Evolutionary conservation across 2,888 invertebrate species (phyloP), one percentile per base, ranked within the genome.

Genomic region (Hipparchia sbordonii): DNA sequence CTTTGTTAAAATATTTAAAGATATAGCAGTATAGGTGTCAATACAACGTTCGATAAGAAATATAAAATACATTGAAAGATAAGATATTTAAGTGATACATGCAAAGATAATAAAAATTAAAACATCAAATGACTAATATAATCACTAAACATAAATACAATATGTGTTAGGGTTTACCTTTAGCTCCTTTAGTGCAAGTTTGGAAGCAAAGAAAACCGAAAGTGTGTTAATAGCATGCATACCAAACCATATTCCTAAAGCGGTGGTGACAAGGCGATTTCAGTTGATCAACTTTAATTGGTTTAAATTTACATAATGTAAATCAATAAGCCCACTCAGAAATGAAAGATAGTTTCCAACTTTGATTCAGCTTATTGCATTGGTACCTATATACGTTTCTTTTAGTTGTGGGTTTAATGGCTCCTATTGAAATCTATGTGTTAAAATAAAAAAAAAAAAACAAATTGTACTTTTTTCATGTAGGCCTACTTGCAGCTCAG

Each of bases 121-220:
- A 68, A 60, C n/a, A 59, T 13, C 45, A 57, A 6, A 51, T 71
- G 67, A 71, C 52, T 65, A 68, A 61, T 71, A 69, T 39, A 39
- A 63, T 69, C 54, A 72, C 59, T 59, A 73, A 68, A 73, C 6
- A 67, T 39, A 45, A 48, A 48, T 45, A 45, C 23, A 2, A 10
- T 23, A 10, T 39, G 8, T 5, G 59, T 46, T 6, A 48, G 68
- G 60, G 56, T 91, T 23, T 92, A 93, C 93, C 93, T 93, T 93
- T 74, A 93, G 83, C 83, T 93, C 93, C 93, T 93, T 86, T 83
- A 80, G 90, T 89, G 91, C 83, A 77, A 79, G 82, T 82, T 82
- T 72, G 74, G 59, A 74, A 67, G 84, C 79, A 85, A 85, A 60
- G 48, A 51, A 87, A 91, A 89, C 85, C 85, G 89, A 88, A 88